Conservation (phyloP, 1,140 invertebrate genomes). For the Brachystomella parvula region DNA sequence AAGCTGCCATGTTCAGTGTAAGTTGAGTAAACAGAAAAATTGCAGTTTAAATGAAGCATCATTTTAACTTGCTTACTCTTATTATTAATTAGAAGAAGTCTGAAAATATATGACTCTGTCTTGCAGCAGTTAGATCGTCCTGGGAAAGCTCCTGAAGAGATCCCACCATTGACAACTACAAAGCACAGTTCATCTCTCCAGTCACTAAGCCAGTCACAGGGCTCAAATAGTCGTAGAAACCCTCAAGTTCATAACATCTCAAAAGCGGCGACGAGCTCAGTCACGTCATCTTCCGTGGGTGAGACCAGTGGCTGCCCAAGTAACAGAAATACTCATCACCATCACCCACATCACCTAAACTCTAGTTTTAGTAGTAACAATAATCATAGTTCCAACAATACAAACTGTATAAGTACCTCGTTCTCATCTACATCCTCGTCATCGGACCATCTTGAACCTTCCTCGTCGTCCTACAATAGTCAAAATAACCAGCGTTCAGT, state of each 20-base stretch:
- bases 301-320: neutral
- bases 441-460: neutral
- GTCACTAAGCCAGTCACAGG: neutral
- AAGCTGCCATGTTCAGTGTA: neutral
- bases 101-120: too few species aligned
- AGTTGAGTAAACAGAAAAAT: neutral
- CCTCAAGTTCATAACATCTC: neutral
- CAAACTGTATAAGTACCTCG: conserved; percentile 5
- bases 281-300: neutral
- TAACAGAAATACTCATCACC: conserved; percentile 6
- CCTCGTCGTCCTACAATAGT: neutral
- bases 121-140: neutral
- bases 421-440: neutral
- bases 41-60: too few species aligned
- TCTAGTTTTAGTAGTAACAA: conserved; percentile 9
- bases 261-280: neutral
- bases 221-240: neutral
- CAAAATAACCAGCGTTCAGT: neutral
- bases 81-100: too few species aligned
- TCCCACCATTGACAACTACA: neutral
- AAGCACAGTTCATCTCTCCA: neutral
- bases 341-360: conserved; percentile 5
- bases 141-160: neutral
- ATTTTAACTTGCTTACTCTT: too few species aligned
- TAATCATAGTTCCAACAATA: conserved; percentile 1